Conservation (phyloP, 2,888 invertebrate species). For the Xestobium rufovillosum region DNA sequence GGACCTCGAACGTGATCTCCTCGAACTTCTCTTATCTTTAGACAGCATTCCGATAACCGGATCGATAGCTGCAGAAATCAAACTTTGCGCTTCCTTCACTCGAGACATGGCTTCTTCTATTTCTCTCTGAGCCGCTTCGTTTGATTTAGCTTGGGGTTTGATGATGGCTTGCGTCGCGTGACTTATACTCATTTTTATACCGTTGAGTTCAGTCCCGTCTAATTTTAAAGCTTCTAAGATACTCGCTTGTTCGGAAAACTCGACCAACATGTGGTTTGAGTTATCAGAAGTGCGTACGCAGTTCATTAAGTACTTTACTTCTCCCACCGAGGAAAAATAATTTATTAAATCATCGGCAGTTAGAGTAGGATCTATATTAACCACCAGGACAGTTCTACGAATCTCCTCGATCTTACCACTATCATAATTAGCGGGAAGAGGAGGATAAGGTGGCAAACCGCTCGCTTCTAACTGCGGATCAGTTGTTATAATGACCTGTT, state of each 20-base stretch:
- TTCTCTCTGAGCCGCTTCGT: slow-evolving; percentile 90
- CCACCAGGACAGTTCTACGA: slow-evolving; percentile 80
- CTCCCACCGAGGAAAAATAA: slow-evolving; percentile 73
- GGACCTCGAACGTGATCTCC: slow-evolving; percentile 39
- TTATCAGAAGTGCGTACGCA: slow-evolving; percentile 77
- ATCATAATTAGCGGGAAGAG: slow-evolving; percentile 80
- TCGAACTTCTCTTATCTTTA: slow-evolving; percentile 67
- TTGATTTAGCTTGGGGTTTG: slow-evolving; percentile 90
- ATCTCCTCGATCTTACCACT: slow-evolving; percentile 91
- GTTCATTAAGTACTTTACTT: slow-evolving; percentile 89
- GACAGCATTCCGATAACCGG: slow-evolving; percentile 81
- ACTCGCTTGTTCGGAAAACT: slow-evolving; percentile 87
- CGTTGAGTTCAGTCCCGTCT: slow-evolving; percentile 72
- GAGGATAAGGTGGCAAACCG: slow-evolving; percentile 85
- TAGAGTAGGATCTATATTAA: slow-evolving; percentile 65
- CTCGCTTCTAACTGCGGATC: slow-evolving; percentile 81
- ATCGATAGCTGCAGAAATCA: slow-evolving; percentile 90
- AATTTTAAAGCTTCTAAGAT: slow-evolving; percentile 79
- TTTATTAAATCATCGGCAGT: slow-evolving; percentile 78
- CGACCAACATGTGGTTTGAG: slow-evolving; percentile 77
- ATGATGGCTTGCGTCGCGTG: slow-evolving; percentile 89
- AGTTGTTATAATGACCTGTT: slow-evolving; percentile 72
- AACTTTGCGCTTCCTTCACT: slow-evolving; percentile 91
- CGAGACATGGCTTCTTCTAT: slow-evolving; percentile 96
- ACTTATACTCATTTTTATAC: slow-evolving; percentile 61